phyloP scores from a whole-genome alignment of 2,113 vertebrate species.

The Sprattus sprattus region DNA sequence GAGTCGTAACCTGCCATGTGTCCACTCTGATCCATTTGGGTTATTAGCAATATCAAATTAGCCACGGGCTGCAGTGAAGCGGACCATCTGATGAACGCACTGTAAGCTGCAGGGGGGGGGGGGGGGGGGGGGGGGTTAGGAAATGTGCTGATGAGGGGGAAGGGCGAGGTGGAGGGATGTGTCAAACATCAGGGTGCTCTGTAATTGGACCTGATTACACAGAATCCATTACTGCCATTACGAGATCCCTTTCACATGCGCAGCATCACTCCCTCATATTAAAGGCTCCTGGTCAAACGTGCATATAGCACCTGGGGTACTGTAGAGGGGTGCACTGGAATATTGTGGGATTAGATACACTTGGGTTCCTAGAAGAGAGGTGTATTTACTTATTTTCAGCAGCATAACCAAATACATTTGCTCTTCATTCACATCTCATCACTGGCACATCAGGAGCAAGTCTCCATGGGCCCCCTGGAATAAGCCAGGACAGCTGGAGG shows the following conservation, averaged over 20 bases:
- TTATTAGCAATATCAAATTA: conserved; percentile 10
- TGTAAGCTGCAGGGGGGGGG: neutral
- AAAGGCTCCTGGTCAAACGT: neutral
- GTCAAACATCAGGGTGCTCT: conserved; percentile 32
- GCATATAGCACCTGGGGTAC: neutral
- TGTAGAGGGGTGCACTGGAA: neutral
- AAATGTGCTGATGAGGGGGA: conserved; percentile 29
- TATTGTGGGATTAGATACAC: neutral
- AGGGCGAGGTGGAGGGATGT: conserved; percentile 35
- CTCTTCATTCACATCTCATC: neutral
- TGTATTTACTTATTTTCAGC: neutral
- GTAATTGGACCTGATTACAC: conserved; percentile 56
- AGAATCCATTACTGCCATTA: conserved; percentile 54
- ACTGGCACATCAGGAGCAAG: neutral
- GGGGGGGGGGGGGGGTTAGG: neutral
- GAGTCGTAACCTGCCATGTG: neutral
- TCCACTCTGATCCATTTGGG: neutral
- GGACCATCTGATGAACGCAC: neutral
- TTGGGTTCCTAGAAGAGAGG: neutral
- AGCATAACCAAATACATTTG: neutral
- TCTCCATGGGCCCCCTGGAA: neutral
- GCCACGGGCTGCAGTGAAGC: neutral
- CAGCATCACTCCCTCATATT: neutral
- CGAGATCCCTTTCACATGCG: conserved; percentile 40
- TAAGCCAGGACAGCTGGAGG: no score